Conservation (phyloP, 2,113 vertebrate genomes). For the Nyctibius bracteatus region DNA sequence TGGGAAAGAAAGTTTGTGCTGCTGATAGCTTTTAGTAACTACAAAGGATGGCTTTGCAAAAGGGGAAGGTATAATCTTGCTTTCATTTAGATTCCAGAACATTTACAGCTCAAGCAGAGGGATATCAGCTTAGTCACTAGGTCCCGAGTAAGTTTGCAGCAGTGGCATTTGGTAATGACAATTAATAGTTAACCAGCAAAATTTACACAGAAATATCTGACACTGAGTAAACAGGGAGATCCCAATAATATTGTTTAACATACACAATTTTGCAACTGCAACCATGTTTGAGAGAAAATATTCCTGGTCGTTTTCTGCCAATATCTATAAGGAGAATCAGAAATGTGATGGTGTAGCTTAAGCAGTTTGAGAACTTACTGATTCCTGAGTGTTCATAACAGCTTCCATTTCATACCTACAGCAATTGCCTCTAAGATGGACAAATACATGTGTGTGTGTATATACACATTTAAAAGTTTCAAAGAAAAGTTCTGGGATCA, state of each 20-base stretch:
- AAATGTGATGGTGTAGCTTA: background rate
- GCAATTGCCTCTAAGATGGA: background rate
- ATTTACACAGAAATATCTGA: background rate
- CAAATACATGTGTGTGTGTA: constrained; percentile 32
- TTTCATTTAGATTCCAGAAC: background rate
- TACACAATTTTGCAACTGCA: background rate
- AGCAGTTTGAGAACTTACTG: background rate
- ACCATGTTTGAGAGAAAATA: background rate
- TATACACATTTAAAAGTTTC: constrained; percentile 39
- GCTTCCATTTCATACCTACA: background rate
- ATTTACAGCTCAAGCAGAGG: background rate
- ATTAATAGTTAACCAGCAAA: background rate
- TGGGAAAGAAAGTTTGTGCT: background rate
- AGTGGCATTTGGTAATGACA: background rate
- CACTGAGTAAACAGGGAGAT: background rate
- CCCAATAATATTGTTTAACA: background rate
- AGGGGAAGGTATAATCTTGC: background rate
- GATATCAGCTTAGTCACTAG: background rate
- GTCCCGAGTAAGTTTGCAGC: background rate
- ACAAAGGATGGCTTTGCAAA: background rate
- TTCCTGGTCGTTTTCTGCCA: background rate
- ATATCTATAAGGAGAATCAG: constrained; percentile 31
- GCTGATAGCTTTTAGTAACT: background rate
- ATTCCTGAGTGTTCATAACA: background rate
- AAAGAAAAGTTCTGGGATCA: constrained; percentile 62